These are phyloP conservation scores for Malacoraja senta DNA, from an alignment of 2,797 vertebrate species.

Conservation along the genomic window DNA sequence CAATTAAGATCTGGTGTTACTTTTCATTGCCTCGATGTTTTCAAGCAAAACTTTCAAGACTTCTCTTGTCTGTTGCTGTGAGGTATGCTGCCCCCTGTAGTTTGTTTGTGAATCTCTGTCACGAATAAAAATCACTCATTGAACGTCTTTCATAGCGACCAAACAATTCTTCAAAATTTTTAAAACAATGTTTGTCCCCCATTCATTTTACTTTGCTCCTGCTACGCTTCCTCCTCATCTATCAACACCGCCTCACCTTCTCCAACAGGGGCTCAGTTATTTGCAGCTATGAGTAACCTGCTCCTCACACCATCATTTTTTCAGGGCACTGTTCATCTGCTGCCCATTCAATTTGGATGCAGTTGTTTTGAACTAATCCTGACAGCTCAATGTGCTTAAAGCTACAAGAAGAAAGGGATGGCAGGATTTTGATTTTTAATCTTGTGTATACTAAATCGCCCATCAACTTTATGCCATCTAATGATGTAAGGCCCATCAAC, in stretches of 20 bases:
- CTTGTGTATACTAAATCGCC: not conserved
- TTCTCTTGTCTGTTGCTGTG: slow-evolving; percentile 41
- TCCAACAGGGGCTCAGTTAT: slow-evolving; percentile 40
- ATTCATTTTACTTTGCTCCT: too few species aligned
- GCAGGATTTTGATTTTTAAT: slow-evolving; percentile 30
- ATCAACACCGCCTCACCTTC: not conserved
- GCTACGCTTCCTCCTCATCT: not conserved
- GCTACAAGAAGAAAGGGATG: not conserved
- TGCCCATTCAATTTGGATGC: not conserved
- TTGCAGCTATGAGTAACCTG: not conserved
- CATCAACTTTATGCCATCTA: slow-evolving; percentile 15
- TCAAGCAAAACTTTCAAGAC: not conserved
- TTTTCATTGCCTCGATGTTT: not conserved
- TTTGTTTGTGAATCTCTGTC: slow-evolving; percentile 46
- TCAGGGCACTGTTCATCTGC: slow-evolving; percentile 10
- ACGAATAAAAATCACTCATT: slow-evolving; percentile 40
- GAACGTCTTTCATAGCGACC: slow-evolving; percentile 42
- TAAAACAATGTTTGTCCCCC: not conserved
- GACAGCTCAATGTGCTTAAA: slow-evolving; percentile 33
- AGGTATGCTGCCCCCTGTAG: slow-evolving; percentile 75
- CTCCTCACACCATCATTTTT: not conserved
- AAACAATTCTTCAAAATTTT: not conserved
- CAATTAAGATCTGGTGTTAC: too few species aligned
- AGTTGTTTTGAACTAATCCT: slow-evolving; percentile 23
- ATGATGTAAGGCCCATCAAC: not conserved